Evolutionary conservation across 2,888 invertebrate species (phyloP), one percentile per base, ranked within the genome.

Genomic region (Drosophila demipolita): DNA sequence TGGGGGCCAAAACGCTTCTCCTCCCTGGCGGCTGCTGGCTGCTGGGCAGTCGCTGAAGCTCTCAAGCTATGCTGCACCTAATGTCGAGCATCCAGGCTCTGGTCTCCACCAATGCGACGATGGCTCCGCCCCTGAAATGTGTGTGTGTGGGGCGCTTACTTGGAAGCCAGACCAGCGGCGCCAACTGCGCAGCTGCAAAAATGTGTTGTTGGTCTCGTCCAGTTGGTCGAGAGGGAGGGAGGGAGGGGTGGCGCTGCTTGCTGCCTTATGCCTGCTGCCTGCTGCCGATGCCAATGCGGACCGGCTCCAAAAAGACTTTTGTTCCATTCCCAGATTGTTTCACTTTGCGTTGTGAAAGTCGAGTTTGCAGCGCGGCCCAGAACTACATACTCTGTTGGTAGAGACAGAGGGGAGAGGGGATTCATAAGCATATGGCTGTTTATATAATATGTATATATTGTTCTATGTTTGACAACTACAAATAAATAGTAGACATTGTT

Each of bases 121-220:
- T 83, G 87, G 80, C 87, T 87, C 87, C 87, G 87, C 87, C 87
- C 87, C 83, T 73, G 65, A 83, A 75, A 61, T 66, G 70, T 74
- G 75, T 65, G 75, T 65, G 71, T 74, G 75, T 77, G 79, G 67
- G 80, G 72, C 74, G 79, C 75, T 78, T 79, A 69, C 81, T 84
- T 84, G 78, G 67, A 81, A 75, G 80, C 83, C 83, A 78, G 80
- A 81, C 64, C 57, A 52, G 53, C 63, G 66, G 55, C 72, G 73
- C 65, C 38, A 75, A 87, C 79, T 87, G 87, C 87, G 87, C 85
- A 86, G 80, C 82, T 86, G 85, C 85, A 69, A 68, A 54, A 74
- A 29, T 29, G 65, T 26, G 38, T 55, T 45, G 45, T 73, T 75
- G 73, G 78, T 38, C 61, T 74, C 87, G 85, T 87, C 85, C 87